Conservation (phyloP, 1,140 invertebrate species). For the Rhagoletis zephyria region DNA sequence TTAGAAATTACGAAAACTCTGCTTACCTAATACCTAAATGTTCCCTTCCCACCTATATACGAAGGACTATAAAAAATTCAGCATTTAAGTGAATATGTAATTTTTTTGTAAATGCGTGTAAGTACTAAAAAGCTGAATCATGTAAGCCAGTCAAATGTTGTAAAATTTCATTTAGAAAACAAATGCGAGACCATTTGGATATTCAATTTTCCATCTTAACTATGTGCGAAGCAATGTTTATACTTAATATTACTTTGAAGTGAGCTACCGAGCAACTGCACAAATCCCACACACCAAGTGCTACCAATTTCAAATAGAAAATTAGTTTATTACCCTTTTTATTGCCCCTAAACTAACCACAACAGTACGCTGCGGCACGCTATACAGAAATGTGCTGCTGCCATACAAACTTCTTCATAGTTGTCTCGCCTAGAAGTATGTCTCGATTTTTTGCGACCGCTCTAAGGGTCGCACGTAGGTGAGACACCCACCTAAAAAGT, state of each 20-base stretch:
- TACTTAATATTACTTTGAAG: not conserved
- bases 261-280: too few species aligned
- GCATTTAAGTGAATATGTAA: too few species aligned
- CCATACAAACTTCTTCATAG: not conserved
- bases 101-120: too few species aligned
- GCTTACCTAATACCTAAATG: too few species aligned
- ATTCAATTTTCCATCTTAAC: not conserved
- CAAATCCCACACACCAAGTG: not conserved
- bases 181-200: not conserved
- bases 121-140: too few species aligned
- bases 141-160: too few species aligned
- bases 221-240: not conserved
- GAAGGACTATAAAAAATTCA: too few species aligned
- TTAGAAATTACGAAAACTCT: too few species aligned
- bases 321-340: conserved; percentile 27
- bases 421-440: not conserved
- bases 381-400: not conserved
- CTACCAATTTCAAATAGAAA: not conserved
- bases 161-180: not conserved
- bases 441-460: not conserved
- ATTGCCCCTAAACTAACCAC: conserved; percentile 21
- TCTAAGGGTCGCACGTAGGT: not conserved
- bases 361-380: not conserved
- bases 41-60: too few species aligned
- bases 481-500: not conserved